These are phyloP conservation scores for Xylocopa sonorina DNA, from an alignment of 1,140 invertebrate species.

Conservation along the genomic window DNA sequence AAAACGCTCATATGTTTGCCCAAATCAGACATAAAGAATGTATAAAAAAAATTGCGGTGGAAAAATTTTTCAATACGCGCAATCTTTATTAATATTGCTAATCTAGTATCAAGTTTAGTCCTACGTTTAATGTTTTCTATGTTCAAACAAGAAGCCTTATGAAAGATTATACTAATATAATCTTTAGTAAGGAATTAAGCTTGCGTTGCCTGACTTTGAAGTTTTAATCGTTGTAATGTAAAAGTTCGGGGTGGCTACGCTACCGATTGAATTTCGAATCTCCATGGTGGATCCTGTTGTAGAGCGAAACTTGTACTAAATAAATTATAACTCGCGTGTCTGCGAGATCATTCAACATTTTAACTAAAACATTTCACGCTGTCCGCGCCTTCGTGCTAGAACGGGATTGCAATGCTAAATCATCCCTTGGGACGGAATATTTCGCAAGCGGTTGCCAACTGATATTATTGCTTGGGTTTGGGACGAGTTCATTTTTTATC, in stretches of 20 bases:
- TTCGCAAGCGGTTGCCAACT: no score
- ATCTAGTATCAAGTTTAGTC: no score
- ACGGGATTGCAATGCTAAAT: neutral
- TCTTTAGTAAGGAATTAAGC: constrained; percentile 5
- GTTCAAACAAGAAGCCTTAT: neutral
- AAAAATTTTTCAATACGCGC: rapidly evolving
- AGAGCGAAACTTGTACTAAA: neutral
- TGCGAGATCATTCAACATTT: neutral
- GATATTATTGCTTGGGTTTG: constrained; percentile 4
- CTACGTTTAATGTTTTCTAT: no score
- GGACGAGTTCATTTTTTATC: neutral
- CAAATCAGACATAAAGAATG: no score
- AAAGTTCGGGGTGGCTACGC: neutral
- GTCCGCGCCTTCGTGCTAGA: neutral
- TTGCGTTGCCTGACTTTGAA: neutral
- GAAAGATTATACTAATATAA: neutral
- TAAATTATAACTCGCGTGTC: no score
- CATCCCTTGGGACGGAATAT: neutral
- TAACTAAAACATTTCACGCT: neutral
- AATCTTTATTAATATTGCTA: no score
- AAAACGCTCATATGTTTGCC: no score
- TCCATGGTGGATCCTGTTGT: neutral
- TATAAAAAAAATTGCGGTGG: no score
- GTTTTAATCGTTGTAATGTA: constrained; percentile 13
- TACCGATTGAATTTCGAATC: neutral